These are phyloP conservation scores for Drosophila bocki DNA, from an alignment of 1,140 invertebrate species.

Conservation along the genomic window DNA sequence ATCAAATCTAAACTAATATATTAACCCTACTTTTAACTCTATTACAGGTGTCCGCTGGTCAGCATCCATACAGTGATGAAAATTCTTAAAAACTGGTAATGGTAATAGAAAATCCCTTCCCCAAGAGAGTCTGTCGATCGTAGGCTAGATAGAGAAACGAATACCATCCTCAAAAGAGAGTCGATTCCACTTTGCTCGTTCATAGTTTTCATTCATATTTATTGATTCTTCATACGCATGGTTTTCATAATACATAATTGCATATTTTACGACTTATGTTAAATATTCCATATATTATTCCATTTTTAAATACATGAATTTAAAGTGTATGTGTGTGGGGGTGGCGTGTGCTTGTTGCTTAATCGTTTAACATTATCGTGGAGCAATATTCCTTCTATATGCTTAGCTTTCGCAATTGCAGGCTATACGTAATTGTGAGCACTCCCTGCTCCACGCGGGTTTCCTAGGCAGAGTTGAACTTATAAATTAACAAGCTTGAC, in stretches of 20 bases:
- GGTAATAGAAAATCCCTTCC: too few relatives aligned
- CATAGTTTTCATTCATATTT: constrained; percentile 78
- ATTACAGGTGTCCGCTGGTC: constrained; percentile 90
- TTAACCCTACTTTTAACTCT: not conserved
- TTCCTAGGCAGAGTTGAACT: constrained; percentile 45
- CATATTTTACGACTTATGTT: constrained; percentile 77
- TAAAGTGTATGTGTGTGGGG: constrained; percentile 53
- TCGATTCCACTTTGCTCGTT: too few relatives aligned
- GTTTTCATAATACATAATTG: constrained; percentile 81
- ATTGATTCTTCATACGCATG: constrained; percentile 79
- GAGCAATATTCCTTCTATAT: constrained; percentile 51
- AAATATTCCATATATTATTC: constrained; percentile 62
- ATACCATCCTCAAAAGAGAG: too few relatives aligned
- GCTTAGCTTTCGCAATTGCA: constrained; percentile 15
- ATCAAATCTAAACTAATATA: constrained; percentile 1
- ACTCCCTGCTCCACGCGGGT: constrained; percentile 27
- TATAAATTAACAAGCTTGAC: constrained; percentile 58
- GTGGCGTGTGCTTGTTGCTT: constrained; percentile 51
- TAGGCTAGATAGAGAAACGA: too few relatives aligned
- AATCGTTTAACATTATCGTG: constrained; percentile 69
- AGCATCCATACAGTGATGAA: constrained; percentile 85
- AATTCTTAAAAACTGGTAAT: too few relatives aligned
- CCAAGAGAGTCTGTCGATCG: too few relatives aligned
- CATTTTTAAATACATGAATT: constrained; percentile 68
- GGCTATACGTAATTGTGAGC: constrained; percentile 24